These are phyloP conservation scores for Ferdinandea cuprea DNA, from an alignment of 2,888 invertebrate species.

Conservation along the genomic window DNA sequence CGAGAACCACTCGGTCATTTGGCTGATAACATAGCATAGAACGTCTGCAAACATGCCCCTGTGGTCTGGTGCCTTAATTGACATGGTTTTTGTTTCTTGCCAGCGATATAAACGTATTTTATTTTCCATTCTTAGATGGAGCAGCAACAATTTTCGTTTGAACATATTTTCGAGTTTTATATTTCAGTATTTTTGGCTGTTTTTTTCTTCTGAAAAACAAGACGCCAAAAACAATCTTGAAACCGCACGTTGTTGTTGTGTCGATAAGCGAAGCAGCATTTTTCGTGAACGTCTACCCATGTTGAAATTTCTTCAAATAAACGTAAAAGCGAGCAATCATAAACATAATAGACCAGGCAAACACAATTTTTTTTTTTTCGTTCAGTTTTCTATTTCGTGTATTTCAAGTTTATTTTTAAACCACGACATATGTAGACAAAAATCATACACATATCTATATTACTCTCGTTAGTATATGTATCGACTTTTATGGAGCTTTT, in stretches of 20 bases:
- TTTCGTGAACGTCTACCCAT: slow-evolving; percentile 38
- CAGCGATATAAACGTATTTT: neutral
- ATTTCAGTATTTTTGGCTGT: no score
- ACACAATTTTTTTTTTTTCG: slow-evolving; percentile 20
- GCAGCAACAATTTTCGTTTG: neutral
- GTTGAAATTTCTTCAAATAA: slow-evolving; percentile 48
- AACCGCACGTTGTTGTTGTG: slow-evolving; percentile 26
- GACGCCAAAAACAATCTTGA: slow-evolving; percentile 8
- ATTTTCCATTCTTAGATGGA: neutral
- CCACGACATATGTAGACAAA: slow-evolving; percentile 25
- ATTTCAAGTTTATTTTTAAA: slow-evolving; percentile 32
- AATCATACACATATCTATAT: neutral
- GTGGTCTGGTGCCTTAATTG: slow-evolving; percentile 36
- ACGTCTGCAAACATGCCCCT: slow-evolving; percentile 30
- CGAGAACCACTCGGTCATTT: slow-evolving; percentile 21
- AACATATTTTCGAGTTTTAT: slow-evolving; percentile 28
- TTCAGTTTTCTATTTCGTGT: neutral
- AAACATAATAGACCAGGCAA: slow-evolving; percentile 60
- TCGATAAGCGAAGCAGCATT: slow-evolving; percentile 16
- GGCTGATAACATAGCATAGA: slow-evolving; percentile 28
- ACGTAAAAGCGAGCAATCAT: slow-evolving; percentile 39
- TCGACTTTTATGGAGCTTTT: slow-evolving; percentile 27
- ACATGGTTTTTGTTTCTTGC: slow-evolving; percentile 36
- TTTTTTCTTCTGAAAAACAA: no score
- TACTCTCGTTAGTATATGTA: neutral